Evolutionary conservation across 2,888 invertebrate genomes (phyloP).

Genomic region (Macrosoma leucophasiata): DNA sequence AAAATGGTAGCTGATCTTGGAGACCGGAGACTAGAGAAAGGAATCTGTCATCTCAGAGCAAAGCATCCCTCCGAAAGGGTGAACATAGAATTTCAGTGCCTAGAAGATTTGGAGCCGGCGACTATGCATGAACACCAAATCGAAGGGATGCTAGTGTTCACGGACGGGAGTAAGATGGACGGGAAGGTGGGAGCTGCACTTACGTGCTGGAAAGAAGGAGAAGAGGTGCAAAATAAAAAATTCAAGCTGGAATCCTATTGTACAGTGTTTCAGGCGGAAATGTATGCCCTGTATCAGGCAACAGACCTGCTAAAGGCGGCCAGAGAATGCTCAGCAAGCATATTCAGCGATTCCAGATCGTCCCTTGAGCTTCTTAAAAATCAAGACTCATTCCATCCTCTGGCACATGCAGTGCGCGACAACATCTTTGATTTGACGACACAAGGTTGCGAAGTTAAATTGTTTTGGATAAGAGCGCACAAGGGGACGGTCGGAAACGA

Average conservation of each 20-base stretch:
- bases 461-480: background rate
- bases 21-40: too few species aligned
- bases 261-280: constrained; percentile 11
- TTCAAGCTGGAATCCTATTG: constrained; percentile 5
- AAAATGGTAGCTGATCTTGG: constrained; percentile 4
- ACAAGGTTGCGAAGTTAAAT: background rate
- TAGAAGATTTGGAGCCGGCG: too few species aligned
- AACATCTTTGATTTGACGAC: too few species aligned
- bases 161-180: constrained; percentile 16
- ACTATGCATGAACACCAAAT: too few species aligned
- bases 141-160: constrained; percentile 1
- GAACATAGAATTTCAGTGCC: too few species aligned
- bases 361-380: background rate
- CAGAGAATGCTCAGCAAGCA: too few species aligned
- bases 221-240: constrained; percentile 1
- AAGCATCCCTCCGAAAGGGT: too few species aligned
- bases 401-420: too few species aligned
- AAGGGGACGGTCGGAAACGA: background rate
- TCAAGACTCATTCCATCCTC: too few species aligned
- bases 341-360: background rate
- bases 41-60: too few species aligned
- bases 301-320: too few species aligned
- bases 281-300: constrained; percentile 1
- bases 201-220: constrained; percentile 1
- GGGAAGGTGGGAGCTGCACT: constrained; percentile 8